Conservation (phyloP, 1,140 invertebrate species). For the Catajapyx aquilonaris region DNA sequence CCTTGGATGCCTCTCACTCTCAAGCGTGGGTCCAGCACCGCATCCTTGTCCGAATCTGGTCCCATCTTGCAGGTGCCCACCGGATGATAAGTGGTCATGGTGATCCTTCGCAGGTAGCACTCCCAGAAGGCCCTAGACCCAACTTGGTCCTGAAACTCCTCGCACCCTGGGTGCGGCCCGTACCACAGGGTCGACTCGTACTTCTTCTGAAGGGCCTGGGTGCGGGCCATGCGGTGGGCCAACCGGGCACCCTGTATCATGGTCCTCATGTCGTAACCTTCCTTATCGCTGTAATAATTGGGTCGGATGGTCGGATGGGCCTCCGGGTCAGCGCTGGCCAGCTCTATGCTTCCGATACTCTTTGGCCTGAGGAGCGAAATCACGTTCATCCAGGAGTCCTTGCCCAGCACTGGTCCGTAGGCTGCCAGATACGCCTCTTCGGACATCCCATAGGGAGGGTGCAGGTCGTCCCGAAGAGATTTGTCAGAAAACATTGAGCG, state of each 20-base stretch:
- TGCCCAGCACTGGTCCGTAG: constrained; percentile 52
- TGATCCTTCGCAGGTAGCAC: constrained; percentile 28
- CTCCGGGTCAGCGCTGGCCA: constrained; percentile 55
- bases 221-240: constrained; percentile 52
- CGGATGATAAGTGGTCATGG: constrained; percentile 20
- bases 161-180: constrained; percentile 59
- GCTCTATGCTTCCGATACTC: constrained; percentile 56
- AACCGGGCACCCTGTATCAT: constrained; percentile 63
- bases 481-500: constrained; percentile 62
- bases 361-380: constrained; percentile 57
- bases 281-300: constrained; percentile 64
- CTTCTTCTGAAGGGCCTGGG: constrained; percentile 52
- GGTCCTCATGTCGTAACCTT: constrained; percentile 51
- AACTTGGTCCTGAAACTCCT: constrained; percentile 17
- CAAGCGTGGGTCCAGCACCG: constrained; percentile 30
- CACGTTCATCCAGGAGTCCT: constrained; percentile 64
- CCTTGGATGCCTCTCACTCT: constrained; percentile 23
- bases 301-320: constrained; percentile 72
- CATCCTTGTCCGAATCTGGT: constrained; percentile 20
- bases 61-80: constrained; percentile 36
- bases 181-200: constrained; percentile 55
- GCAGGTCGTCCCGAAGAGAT: constrained; percentile 46
- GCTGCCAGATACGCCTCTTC: constrained; percentile 64
- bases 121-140: constrained; percentile 35
- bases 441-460: too few species aligned